Conservation (phyloP, 2,888 invertebrate genomes). For the Troides oblongomaculatus region DNA sequence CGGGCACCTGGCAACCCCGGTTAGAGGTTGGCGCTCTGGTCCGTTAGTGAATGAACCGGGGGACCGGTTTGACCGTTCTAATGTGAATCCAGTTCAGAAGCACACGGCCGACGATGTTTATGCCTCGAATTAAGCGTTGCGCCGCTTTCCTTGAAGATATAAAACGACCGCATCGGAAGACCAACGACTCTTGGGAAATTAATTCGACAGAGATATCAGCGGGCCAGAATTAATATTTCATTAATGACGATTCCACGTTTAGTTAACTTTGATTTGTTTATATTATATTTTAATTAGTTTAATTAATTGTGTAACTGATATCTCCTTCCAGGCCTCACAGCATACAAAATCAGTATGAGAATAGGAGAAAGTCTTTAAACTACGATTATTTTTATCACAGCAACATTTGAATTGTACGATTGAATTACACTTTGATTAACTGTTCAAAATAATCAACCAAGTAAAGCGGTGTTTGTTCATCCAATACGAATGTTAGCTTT, state of each 20-base stretch:
- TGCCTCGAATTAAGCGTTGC: slow-evolving; percentile 40
- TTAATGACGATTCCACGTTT: slow-evolving; percentile 5
- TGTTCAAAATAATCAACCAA: no score
- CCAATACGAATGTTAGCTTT: no score
- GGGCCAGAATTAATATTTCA: slow-evolving; percentile 14
- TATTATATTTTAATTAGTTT: slow-evolving; percentile 12
- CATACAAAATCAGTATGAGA: not conserved
- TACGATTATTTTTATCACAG: not conserved
- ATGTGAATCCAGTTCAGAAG: slow-evolving; percentile 43
- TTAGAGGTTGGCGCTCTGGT: slow-evolving; percentile 32
- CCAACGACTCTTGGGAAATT: slow-evolving; percentile 11
- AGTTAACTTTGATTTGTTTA: slow-evolving; percentile 19
- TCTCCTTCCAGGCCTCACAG: not conserved
- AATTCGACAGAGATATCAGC: slow-evolving; percentile 18
- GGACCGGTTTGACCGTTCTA: slow-evolving; percentile 50
- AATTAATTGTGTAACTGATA: slow-evolving; percentile 1
- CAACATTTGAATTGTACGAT: no score
- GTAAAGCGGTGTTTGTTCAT: no score
- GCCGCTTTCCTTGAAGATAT: slow-evolving; percentile 23
- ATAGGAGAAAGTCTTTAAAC: not conserved
- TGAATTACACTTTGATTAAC: no score
- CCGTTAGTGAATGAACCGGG: slow-evolving; percentile 52
- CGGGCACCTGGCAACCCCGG: slow-evolving; percentile 30
- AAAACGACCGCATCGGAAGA: slow-evolving; percentile 6
- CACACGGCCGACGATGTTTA: slow-evolving; percentile 40